phyloP scores from a whole-genome alignment of 2,113 vertebrate species.

The Cyprinodon brontotheroides region DNA sequence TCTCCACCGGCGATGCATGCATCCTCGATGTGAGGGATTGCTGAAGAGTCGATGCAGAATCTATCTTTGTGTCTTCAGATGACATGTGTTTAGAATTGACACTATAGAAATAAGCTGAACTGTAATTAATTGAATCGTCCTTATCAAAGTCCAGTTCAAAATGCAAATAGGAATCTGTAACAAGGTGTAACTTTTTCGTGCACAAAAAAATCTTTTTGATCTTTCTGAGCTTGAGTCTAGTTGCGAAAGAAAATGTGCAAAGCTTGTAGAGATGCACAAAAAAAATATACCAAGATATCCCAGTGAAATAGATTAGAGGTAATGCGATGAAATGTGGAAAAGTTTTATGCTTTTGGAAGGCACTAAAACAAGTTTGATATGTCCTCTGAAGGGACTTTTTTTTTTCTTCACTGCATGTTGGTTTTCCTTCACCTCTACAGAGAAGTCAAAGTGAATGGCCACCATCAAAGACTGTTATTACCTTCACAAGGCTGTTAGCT shows the following conservation, averaged over 20 bases:
- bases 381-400: constrained; percentile 30
- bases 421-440: constrained; percentile 44
- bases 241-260: neutral
- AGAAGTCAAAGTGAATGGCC: constrained; percentile 36
- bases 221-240: neutral
- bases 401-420: constrained; percentile 19
- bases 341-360: neutral
- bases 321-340: neutral
- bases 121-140: too few relatives aligned
- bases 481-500: constrained; percentile 34
- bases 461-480: constrained; percentile 39
- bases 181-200: neutral
- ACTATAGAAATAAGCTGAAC: too few relatives aligned
- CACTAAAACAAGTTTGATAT: constrained; percentile 31
- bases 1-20: too few relatives aligned
- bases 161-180: neutral
- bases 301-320: neutral
- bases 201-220: neutral
- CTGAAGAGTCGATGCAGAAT: too few relatives aligned
- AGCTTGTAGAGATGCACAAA: neutral
- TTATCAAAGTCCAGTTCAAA: neutral
- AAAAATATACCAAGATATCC: neutral
- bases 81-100: too few relatives aligned
- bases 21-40: too few relatives aligned
- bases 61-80: too few relatives aligned